A percentile compares a stretch with the other conserved stretches of the same genome.
Conservation (phyloP, 2,797 vertebrate species). For the Acipenser transmontanus region DNA sequence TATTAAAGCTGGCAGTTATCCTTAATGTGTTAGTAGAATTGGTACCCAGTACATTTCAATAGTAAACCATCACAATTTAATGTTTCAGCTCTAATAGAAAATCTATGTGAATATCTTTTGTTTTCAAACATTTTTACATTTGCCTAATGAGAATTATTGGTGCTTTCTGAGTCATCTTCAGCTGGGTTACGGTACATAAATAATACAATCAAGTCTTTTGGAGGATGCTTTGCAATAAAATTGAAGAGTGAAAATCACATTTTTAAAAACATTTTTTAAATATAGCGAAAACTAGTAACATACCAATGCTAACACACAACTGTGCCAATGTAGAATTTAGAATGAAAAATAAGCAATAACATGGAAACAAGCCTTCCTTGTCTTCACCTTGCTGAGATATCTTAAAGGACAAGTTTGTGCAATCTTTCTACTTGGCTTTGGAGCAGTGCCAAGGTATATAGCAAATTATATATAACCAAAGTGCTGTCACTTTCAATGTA, state of each 20-base stretch:
- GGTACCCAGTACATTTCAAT: neutral
- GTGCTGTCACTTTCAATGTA: conserved; percentile 36
- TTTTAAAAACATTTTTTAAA: too few species aligned
- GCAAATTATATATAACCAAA: conserved; percentile 26
- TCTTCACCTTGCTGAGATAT: conserved; percentile 1
- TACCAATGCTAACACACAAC: neutral
- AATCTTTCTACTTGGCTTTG: conserved; percentile 16
- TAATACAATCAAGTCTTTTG: too few species aligned
- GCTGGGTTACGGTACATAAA: too few species aligned
- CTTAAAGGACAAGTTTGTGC: conserved; percentile 11
- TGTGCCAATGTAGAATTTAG: conserved; percentile 7
- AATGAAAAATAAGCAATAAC: neutral
- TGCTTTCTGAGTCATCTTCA: too few species aligned
- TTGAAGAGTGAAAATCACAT: too few species aligned
- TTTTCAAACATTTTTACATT: too few species aligned
- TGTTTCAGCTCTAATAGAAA: too few species aligned
- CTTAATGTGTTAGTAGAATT: neutral
- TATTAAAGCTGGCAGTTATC: neutral
- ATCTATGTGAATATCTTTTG: too few species aligned
- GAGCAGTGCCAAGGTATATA: conserved; percentile 26
- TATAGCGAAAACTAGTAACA: too few species aligned
- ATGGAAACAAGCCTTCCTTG: neutral
- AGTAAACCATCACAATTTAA: conserved; percentile 9
- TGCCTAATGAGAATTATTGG: too few species aligned
- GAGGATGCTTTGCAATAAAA: too few species aligned